phyloP scores from a whole-genome alignment of 2,888 invertebrate genomes.

The Harpalus rubripes region DNA sequence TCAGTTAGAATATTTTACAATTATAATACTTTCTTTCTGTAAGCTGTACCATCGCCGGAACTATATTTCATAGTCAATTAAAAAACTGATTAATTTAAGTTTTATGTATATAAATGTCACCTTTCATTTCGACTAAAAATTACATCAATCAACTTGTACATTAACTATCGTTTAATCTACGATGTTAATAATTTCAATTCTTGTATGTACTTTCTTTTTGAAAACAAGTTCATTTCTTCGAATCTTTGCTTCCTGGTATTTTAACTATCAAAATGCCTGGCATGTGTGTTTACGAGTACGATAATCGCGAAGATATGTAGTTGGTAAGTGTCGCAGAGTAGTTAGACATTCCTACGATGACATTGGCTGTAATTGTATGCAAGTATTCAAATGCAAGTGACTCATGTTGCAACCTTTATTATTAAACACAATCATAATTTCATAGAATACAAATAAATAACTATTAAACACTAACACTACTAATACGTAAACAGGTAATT shows the following conservation, averaged over 20 bases:
- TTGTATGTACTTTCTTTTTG: background rate
- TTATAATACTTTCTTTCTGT: too few relatives aligned
- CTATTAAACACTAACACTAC: background rate
- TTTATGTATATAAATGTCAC: too few relatives aligned
- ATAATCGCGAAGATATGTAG: constrained; percentile 1
- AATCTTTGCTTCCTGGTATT: background rate
- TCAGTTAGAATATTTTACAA: too few relatives aligned
- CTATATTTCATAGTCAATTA: too few relatives aligned
- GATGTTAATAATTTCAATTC: background rate
- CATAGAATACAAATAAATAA: constrained; percentile 30
- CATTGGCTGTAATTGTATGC: constrained; percentile 36
- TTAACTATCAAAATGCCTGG: background rate
- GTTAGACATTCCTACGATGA: constrained; percentile 30
- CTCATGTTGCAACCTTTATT: constrained; percentile 41
- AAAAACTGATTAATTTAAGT: too few relatives aligned
- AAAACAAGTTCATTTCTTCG: background rate
- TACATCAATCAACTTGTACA: too few relatives aligned
- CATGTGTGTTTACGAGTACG: background rate
- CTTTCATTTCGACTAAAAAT: too few relatives aligned
- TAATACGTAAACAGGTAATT: background rate
- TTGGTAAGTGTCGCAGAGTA: background rate
- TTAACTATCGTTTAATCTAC: background rate
- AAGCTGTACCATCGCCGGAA: too few relatives aligned
- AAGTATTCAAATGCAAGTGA: constrained; percentile 33
- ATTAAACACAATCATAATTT: constrained; percentile 26